Evolutionary conservation across 2,113 vertebrate genomes (phyloP), one percentile per base, ranked within the genome.

Genomic region (Pungitius pungitius): DNA sequence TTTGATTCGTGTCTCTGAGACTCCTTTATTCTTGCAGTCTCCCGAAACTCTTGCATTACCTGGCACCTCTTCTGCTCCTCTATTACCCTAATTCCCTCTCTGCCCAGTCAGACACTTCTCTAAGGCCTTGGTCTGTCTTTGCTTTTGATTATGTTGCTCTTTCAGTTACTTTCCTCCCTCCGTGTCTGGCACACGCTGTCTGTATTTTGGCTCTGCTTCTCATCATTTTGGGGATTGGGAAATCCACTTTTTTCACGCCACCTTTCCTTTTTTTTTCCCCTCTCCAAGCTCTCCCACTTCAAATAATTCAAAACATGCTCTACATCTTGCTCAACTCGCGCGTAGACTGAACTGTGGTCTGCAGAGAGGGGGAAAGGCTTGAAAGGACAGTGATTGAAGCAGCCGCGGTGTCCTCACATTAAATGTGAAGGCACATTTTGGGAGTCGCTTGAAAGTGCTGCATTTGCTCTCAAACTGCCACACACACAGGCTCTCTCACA

Each of bases 371-470:
- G 47, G 15, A 35, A 30, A 67, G 49, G 54, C 74, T 74, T 58
- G n/a, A 81, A 73, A 87, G 65, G 73, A 68, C 45, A 74, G 49
- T 20, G 69, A 73, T 59, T 61, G 74, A 71, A 57, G 77, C 72
- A 37, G 82, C 18, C 20, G 71, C 15, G 1, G 71, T 56, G 67
- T 69, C 75, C 69, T 54, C 58, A 63, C 78, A 81, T 72, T 81
- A 68, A 81, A 87, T 76, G 78, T 76, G 73, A 85, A 69, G 76
- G 78, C 86, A 80, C 72, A 64, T 82, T 89, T 87, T 56, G 13
- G 75, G 67, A 71, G 27, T 54, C 26, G n/a, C 81, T 84, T 64
- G 69, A 49, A 76, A 82, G 67, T 77, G 57, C 67, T 51, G 59
- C 66, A 66, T 63, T 77, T 66, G 72, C 78, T 80, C 73, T 24